Percentiles rank a stretch among this genome's conserved stretches.
phyloP scores from a whole-genome alignment of 1,140 invertebrate genomes.

The Tigriopus japonicus region DNA sequence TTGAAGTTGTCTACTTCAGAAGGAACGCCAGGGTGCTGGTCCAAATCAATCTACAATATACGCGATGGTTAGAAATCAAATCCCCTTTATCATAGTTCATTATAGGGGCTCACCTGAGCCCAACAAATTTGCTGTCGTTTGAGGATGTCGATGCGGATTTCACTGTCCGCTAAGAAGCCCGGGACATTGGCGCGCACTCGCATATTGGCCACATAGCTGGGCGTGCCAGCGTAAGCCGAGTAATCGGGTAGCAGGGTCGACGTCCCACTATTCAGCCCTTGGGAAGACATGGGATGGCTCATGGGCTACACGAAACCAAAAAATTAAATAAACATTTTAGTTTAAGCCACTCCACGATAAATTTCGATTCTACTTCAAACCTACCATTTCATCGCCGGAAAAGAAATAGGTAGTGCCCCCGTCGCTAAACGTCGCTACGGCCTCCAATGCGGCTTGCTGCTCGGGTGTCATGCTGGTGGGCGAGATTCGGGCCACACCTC shows the following conservation, averaged over 20 bases:
- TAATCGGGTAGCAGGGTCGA: slow-evolving; percentile 27
- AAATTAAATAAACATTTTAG: background rate
- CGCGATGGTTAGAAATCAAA: too few species aligned
- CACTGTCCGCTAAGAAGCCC: slow-evolving; percentile 51
- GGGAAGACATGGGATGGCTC: too few species aligned
- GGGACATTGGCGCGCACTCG: slow-evolving; percentile 23
- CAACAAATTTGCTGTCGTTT: slow-evolving; percentile 51
- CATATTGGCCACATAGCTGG: slow-evolving; percentile 35
- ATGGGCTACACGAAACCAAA: too few species aligned
- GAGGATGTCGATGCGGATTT: slow-evolving; percentile 49
- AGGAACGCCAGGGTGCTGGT: slow-evolving; percentile 44
- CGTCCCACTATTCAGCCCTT: too few species aligned
- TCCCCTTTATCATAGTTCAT: too few species aligned
- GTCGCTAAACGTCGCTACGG: slow-evolving; percentile 37
- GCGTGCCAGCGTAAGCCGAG: slow-evolving; percentile 44
- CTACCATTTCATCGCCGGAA: slow-evolving; percentile 30
- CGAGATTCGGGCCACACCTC: too few species aligned
- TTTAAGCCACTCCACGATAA: too few species aligned
- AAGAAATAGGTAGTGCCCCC: slow-evolving; percentile 88
- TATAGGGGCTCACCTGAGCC: slow-evolving; percentile 32
- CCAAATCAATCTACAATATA: slow-evolving; percentile 20
- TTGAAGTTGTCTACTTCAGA: slow-evolving; percentile 71
- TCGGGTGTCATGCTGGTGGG: too few species aligned
- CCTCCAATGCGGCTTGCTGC: background rate
- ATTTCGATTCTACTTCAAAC: slow-evolving; percentile 13